Conservation (phyloP, 2,888 invertebrate genomes). For the Andrena bicolor region DNA sequence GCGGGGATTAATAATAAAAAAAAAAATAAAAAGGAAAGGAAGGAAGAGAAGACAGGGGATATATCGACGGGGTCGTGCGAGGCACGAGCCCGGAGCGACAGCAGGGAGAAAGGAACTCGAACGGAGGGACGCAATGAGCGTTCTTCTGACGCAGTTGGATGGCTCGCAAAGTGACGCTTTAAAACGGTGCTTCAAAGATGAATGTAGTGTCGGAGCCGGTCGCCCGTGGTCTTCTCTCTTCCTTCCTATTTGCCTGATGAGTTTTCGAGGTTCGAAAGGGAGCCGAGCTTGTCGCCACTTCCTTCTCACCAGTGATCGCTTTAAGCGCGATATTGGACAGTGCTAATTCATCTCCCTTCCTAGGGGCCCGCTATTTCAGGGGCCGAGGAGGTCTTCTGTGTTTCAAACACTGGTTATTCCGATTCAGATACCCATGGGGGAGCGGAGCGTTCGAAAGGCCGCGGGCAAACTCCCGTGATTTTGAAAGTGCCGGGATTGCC, state of each 20-base stretch:
- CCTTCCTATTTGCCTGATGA: slow-evolving; percentile 31
- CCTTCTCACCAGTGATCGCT: slow-evolving; percentile 4
- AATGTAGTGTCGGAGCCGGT: slow-evolving; percentile 16
- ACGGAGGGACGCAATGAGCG: slow-evolving; percentile 22
- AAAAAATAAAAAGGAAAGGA: too few species aligned
- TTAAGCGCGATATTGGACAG: slow-evolving; percentile 10
- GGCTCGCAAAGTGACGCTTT: slow-evolving; percentile 52
- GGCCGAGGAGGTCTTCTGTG: background rate
- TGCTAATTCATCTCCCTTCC: background rate
- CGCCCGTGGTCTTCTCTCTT: slow-evolving; percentile 12
- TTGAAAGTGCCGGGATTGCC: too few species aligned
- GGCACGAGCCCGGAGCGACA: background rate
- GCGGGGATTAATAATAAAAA: slow-evolving; percentile 48
- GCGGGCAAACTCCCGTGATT: background rate
- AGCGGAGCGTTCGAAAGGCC: background rate
- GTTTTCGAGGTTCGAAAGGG: slow-evolving; percentile 27
- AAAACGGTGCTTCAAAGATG: slow-evolving; percentile 46
- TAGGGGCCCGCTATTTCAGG: background rate
- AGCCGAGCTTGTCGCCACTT: background rate
- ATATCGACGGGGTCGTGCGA: slow-evolving; percentile 40
- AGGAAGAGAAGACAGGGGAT: slow-evolving; percentile 8
- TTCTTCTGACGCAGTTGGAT: slow-evolving; percentile 45
- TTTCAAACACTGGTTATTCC: too few species aligned
- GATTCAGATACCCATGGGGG: background rate
- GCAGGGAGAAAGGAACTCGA: slow-evolving; percentile 25